These are phyloP conservation scores for Hyppa rectilinea DNA, from an alignment of 2,888 invertebrate species.

Conservation along the genomic window DNA sequence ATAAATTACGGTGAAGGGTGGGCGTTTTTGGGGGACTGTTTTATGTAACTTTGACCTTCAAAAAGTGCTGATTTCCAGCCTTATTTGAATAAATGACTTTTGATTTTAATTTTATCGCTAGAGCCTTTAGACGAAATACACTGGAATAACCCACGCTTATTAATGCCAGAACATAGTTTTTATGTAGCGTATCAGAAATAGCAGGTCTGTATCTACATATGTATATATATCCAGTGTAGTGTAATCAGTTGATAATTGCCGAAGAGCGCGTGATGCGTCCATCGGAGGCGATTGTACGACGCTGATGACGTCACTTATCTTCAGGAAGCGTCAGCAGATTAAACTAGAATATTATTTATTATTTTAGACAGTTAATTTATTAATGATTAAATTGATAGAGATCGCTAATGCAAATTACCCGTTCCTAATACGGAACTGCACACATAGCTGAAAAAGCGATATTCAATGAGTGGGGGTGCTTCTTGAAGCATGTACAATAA, in stretches of 20 bases:
- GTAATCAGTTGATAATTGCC: slow-evolving; percentile 69
- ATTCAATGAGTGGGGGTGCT: no score
- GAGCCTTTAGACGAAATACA: neutral
- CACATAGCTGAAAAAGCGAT: no score
- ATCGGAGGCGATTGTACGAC: slow-evolving; percentile 42
- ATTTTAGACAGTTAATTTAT: no score
- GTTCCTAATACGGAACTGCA: no score
- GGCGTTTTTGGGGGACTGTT: neutral
- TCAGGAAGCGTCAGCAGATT: neutral
- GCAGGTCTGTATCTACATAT: no score
- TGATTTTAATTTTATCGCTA: neutral
- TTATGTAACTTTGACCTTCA: neutral
- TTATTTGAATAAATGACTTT: neutral
- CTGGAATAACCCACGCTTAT: neutral
- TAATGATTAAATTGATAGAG: no score
- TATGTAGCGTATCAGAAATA: slow-evolving; percentile 16
- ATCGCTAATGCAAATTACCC: no score
- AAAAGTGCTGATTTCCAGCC: neutral
- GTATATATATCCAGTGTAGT: slow-evolving; percentile 50
- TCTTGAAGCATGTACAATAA: no score
- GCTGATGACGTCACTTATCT: slow-evolving; percentile 31
- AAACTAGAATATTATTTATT: neutral
- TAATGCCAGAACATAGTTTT: slow-evolving; percentile 11
- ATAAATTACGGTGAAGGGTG: no score
- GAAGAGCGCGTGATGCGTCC: slow-evolving; percentile 63